phyloP scores from a whole-genome alignment of 2,113 vertebrate species.

The Lonchura striata region DNA sequence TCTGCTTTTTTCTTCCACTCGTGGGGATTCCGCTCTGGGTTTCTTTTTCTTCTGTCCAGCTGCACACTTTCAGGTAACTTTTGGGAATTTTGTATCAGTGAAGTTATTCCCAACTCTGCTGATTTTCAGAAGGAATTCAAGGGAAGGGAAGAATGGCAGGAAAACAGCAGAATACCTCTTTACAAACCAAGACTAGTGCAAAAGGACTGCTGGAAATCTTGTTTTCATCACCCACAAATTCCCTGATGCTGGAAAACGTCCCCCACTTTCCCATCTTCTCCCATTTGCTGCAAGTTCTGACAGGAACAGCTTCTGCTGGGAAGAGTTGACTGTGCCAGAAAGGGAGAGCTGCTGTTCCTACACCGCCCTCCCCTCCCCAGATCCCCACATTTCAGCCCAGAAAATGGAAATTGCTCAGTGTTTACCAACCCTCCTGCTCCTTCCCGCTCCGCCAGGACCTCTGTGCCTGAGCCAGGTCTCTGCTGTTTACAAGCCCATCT shows the following conservation, averaged over 20 bases:
- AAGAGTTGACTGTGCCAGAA: conserved; percentile 47
- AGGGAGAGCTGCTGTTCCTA: background rate
- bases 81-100: background rate
- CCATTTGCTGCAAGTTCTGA: conserved; percentile 66
- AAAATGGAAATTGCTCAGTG: conserved; percentile 9
- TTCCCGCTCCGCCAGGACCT: background rate
- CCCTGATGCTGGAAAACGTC: conserved; percentile 52
- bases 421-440: background rate
- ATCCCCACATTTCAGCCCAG: conserved; percentile 49
- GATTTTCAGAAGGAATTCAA: background rate
- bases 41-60: background rate
- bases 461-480: background rate
- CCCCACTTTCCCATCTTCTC: conserved; percentile 32
- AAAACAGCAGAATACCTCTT: background rate
- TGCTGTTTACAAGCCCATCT: conserved; percentile 41
- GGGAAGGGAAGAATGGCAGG: background rate
- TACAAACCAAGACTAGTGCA: background rate
- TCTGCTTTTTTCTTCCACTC: background rate
- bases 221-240: conserved; percentile 23
- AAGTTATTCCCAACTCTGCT: background rate
- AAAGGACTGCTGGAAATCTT: background rate
- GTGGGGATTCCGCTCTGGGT: background rate
- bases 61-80: background rate
- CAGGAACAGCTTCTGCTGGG: conserved; percentile 56
- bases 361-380: background rate